Percentiles rank a stretch among this genome's conserved stretches.
These are phyloP conservation scores for Uloborus plumipes DNA, from an alignment of 2,888 invertebrate genomes.

Conservation along the genomic window DNA sequence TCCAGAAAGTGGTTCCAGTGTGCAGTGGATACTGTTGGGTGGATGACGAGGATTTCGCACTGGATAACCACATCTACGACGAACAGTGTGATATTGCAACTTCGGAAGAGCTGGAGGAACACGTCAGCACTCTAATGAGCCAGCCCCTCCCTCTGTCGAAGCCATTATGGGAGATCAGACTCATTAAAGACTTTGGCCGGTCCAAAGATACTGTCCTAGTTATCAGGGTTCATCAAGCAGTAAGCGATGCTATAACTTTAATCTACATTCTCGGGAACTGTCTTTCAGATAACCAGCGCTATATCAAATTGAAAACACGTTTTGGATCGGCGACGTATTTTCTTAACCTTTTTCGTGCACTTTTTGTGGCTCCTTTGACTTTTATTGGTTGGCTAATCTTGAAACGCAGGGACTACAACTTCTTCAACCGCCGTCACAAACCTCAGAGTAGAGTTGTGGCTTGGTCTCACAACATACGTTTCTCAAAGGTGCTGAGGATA, in stretches of 20 bases:
- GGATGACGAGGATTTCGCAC: slow-evolving; percentile 73
- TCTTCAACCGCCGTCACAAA: slow-evolving; percentile 69
- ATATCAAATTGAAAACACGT: slow-evolving; percentile 69
- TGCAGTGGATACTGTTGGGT: slow-evolving; percentile 74
- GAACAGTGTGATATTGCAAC: slow-evolving; percentile 70
- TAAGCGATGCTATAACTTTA: slow-evolving; percentile 75
- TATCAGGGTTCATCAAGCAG: slow-evolving; percentile 74
- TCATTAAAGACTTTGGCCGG: slow-evolving; percentile 72
- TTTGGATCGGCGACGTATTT: slow-evolving; percentile 72
- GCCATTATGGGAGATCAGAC: slow-evolving; percentile 75
- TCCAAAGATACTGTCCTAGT: slow-evolving; percentile 72
- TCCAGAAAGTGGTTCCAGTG: slow-evolving; percentile 71
- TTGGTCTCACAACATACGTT: slow-evolving; percentile 74
- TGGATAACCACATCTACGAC: slow-evolving; percentile 74
- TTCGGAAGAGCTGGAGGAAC: slow-evolving; percentile 72
- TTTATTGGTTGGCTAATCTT: slow-evolving; percentile 73
- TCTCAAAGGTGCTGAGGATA: slow-evolving; percentile 72
- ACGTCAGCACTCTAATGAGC: slow-evolving; percentile 72
- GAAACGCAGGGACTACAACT: slow-evolving; percentile 72
- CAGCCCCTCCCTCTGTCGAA: slow-evolving; percentile 72
- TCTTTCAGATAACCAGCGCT: slow-evolving; percentile 64
- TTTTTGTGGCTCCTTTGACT: slow-evolving; percentile 74
- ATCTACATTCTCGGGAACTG: slow-evolving; percentile 69
- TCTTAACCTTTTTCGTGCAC: slow-evolving; percentile 72
- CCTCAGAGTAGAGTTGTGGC: slow-evolving; percentile 68